A percentile compares a stretch with the other conserved stretches of the same genome.
Evolutionary conservation across 2,888 invertebrate genomes (phyloP).

Genomic region (Lottia scabra): DNA sequence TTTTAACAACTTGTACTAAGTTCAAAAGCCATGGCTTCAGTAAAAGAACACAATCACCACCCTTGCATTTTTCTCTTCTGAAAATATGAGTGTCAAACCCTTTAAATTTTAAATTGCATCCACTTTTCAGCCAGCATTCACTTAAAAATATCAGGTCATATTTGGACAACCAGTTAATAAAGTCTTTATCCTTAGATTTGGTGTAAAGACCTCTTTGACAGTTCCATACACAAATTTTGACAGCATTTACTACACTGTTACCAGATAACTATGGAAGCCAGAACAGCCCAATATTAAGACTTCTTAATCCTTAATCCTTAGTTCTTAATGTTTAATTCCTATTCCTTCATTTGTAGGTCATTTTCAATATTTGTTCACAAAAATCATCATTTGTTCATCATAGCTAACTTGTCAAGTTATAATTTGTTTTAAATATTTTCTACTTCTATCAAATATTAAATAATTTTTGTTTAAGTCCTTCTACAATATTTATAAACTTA

Average conservation of each 20-base stretch:
- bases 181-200: background rate
- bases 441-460: no score
- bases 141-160: background rate
- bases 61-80: background rate
- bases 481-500: no score
- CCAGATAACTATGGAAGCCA: no score
- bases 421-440: no score
- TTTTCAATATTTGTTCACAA: no score
- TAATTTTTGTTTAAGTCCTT: no score
- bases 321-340: no score
- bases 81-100: background rate
- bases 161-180: background rate
- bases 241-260: background rate
- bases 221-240: background rate
- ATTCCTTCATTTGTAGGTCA: no score
- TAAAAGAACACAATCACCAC: slow-evolving; percentile 1
- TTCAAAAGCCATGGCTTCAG: background rate
- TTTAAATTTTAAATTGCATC: background rate
- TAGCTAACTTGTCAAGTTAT: no score
- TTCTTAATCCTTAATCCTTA: no score
- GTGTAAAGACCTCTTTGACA: background rate
- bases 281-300: no score
- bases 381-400: no score
- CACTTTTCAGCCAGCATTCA: background rate
- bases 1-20: background rate